phyloP scores from a whole-genome alignment of 1,140 invertebrate species.

The Panonychus citri region DNA sequence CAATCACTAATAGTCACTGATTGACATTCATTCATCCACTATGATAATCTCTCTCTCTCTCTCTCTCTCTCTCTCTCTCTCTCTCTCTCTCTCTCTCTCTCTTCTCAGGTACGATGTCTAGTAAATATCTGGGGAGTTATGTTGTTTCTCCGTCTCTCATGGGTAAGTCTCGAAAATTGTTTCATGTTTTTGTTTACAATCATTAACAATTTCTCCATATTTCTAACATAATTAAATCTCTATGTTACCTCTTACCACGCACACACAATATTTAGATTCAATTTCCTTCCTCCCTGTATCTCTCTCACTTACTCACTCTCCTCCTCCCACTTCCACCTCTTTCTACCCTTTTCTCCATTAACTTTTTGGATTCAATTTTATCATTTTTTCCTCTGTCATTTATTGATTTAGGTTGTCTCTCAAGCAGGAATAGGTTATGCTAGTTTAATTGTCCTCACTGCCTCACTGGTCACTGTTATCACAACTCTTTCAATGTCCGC shows the following conservation, averaged over 20 bases:
- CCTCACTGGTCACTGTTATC: conserved; percentile 76
- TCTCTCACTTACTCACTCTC: not conserved
- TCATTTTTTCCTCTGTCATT: not conserved
- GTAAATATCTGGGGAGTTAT: conserved; percentile 37
- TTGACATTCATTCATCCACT: no score
- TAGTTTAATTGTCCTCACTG: conserved; percentile 43
- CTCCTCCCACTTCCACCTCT: not conserved
- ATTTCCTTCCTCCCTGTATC: no score
- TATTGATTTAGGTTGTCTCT: conserved; percentile 30
- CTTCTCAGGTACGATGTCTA: conserved; percentile 25
- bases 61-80: not conserved
- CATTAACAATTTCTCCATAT: not conserved
- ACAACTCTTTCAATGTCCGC: conserved; percentile 88
- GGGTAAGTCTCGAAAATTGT: conserved; percentile 19
- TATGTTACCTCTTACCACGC: no score
- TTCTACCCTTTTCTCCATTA: not conserved
- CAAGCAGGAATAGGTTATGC: conserved; percentile 7
- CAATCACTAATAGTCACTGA: no score
- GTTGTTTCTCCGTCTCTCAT: conserved; percentile 33
- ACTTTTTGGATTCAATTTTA: not conserved
- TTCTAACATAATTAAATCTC: no score
- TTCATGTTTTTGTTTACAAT: not conserved
- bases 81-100: not conserved
- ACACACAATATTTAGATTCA: no score
- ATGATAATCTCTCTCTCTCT: not conserved